phyloP scores from a whole-genome alignment of 2,888 invertebrate species.

The Troglohyphantes excavatus region DNA sequence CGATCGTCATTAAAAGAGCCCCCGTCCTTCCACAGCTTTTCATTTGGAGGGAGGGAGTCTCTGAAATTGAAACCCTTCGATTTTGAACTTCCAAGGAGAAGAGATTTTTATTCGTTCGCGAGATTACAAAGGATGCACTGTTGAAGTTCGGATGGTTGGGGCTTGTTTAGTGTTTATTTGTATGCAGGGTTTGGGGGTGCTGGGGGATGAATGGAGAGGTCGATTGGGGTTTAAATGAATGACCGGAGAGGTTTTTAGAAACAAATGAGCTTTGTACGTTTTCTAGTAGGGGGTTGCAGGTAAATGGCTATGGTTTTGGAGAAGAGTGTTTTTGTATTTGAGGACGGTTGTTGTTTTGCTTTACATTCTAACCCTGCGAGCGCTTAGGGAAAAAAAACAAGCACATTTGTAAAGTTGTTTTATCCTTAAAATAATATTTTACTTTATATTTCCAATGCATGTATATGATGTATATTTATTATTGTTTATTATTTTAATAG shows the following conservation, averaged over 20 bases:
- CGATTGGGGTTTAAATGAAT: constrained; percentile 24
- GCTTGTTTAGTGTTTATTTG: constrained; percentile 48
- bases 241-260: background rate
- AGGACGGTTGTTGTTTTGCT: too few relatives aligned
- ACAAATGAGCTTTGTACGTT: background rate
- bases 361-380: too few relatives aligned
- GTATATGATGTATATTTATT: too few relatives aligned
- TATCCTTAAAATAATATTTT: too few relatives aligned
- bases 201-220: background rate
- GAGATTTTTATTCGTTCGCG: constrained; percentile 27
- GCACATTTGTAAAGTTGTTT: too few relatives aligned
- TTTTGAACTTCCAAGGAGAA: constrained; percentile 18
- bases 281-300: too few relatives aligned
- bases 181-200: background rate
- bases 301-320: too few relatives aligned
- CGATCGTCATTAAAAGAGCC: constrained; percentile 64
- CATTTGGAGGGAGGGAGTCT: constrained; percentile 26
- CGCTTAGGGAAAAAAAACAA: too few relatives aligned
- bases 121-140: constrained; percentile 10
- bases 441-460: too few relatives aligned
- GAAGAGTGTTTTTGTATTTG: background rate
- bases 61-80: constrained; percentile 56
- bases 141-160: background rate
- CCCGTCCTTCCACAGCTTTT: constrained; percentile 41
- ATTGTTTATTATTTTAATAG: too few relatives aligned